These are phyloP conservation scores for Parnassius apollo DNA, from an alignment of 2,888 invertebrate genomes.

Conservation along the genomic window DNA sequence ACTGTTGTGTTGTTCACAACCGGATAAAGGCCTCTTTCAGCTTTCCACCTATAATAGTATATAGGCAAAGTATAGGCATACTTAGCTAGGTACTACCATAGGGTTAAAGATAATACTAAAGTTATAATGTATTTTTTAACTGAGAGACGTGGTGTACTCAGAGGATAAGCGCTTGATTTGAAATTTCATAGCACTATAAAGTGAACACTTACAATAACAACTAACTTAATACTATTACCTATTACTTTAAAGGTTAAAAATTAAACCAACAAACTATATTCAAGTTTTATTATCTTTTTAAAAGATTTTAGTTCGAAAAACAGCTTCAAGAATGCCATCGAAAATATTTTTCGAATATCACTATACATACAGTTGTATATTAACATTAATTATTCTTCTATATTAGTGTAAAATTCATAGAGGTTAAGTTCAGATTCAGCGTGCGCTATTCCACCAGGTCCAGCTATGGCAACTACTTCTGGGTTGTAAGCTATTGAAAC, in stretches of 20 bases:
- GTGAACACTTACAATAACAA: too few relatives aligned
- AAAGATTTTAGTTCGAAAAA: slow-evolving; percentile 45
- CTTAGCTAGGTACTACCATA: too few relatives aligned
- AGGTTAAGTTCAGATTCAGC: slow-evolving; percentile 87
- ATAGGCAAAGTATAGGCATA: too few relatives aligned
- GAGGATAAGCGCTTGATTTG: too few relatives aligned
- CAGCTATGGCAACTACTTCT: slow-evolving; percentile 85
- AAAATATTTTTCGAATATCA: slow-evolving; percentile 57
- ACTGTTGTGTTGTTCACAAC: too few relatives aligned
- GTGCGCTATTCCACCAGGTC: slow-evolving; percentile 88
- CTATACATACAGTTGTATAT: slow-evolving; percentile 10
- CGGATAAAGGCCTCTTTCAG: too few relatives aligned
- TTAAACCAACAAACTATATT: slow-evolving; percentile 15
- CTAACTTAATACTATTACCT: too few relatives aligned
- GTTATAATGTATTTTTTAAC: too few relatives aligned
- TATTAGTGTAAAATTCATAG: slow-evolving; percentile 56
- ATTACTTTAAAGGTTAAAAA: slow-evolving; percentile 1
- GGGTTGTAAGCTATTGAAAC: slow-evolving; percentile 85
- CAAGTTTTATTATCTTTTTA: slow-evolving; percentile 7
- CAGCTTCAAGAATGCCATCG: slow-evolving; percentile 64
- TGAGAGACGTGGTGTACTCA: too few relatives aligned
- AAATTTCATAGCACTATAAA: too few relatives aligned
- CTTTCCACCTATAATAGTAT: too few relatives aligned
- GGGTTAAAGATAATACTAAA: too few relatives aligned
- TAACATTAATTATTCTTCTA: slow-evolving; percentile 41